phyloP scores from a whole-genome alignment of 2,113 vertebrate species.

The Sinosuthora webbiana region DNA sequence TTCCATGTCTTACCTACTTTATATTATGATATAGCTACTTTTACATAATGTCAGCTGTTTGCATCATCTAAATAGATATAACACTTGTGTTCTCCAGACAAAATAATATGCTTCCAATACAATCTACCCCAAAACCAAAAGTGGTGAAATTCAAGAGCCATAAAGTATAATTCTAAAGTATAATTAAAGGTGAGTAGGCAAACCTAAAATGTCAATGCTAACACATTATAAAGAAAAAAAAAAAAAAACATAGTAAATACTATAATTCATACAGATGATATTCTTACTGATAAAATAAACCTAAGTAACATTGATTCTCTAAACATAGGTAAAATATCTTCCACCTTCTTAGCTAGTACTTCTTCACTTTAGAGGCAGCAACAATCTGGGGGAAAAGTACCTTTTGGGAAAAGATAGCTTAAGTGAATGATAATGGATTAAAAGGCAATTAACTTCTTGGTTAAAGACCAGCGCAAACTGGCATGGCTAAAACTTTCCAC shows the following conservation, averaged over 20 bases:
- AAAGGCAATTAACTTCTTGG: neutral
- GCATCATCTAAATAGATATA: neutral
- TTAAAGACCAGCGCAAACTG: neutral
- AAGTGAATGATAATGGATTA: neutral
- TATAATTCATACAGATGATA: neutral
- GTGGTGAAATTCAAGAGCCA: neutral
- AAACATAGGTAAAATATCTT: neutral
- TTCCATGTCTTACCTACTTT: neutral
- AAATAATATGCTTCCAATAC: neutral
- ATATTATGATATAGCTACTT: neutral
- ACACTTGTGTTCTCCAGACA: neutral
- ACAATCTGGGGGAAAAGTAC: neutral
- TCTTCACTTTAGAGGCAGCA: neutral
- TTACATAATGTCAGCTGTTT: neutral
- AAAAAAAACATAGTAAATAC: neutral
- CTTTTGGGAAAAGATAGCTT: neutral
- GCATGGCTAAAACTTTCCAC: neutral
- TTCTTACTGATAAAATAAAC: neutral
- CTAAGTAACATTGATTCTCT: neutral
- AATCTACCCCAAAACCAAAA: neutral
- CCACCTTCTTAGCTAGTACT: neutral
- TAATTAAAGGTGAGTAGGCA: neutral
- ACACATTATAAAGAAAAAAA: neutral
- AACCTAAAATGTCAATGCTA: neutral
- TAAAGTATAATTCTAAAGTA: neutral